Conservation (phyloP, 2,888 invertebrate species). For the Rhingia rostrata region DNA sequence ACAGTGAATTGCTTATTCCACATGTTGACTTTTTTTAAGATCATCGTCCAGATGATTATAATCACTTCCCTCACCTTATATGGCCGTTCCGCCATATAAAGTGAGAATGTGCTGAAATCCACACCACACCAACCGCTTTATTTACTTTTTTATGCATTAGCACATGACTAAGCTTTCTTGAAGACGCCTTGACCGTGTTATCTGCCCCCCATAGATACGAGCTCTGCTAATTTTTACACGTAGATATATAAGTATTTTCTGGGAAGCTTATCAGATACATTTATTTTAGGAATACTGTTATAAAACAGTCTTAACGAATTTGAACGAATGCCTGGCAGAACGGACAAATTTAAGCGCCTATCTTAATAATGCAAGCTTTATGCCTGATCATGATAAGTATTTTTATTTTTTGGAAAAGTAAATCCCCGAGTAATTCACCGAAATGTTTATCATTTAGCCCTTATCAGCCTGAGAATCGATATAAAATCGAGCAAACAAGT, state of each 20-base stretch:
- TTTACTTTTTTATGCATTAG: not conserved
- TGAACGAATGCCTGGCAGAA: conserved; percentile 1
- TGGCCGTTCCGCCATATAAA: too few species aligned
- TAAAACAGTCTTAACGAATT: conserved; percentile 16
- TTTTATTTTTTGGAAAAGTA: not conserved
- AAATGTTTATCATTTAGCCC: not conserved
- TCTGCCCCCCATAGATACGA: not conserved
- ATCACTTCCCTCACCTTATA: too few species aligned
- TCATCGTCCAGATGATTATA: too few species aligned
- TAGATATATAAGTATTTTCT: not conserved
- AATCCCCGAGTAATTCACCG: not conserved
- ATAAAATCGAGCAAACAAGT: too few species aligned
- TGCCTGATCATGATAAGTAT: not conserved
- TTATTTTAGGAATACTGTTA: conserved; percentile 16
- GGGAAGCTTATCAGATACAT: conserved; percentile 10
- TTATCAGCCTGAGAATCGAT: not conserved
- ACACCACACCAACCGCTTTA: not conserved
- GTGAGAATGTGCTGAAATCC: too few species aligned
- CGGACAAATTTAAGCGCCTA: not conserved
- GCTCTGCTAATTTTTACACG: not conserved
- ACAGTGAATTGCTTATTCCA: too few species aligned
- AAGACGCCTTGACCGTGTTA: conserved; percentile 28
- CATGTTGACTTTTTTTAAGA: too few species aligned
- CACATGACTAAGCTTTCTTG: conserved; percentile 7
- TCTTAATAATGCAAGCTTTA: not conserved